Evolutionary conservation across 2,113 vertebrate species (phyloP), one percentile per base, ranked within the genome.

Genomic region (Dunckerocampus dactyliophorus): DNA sequence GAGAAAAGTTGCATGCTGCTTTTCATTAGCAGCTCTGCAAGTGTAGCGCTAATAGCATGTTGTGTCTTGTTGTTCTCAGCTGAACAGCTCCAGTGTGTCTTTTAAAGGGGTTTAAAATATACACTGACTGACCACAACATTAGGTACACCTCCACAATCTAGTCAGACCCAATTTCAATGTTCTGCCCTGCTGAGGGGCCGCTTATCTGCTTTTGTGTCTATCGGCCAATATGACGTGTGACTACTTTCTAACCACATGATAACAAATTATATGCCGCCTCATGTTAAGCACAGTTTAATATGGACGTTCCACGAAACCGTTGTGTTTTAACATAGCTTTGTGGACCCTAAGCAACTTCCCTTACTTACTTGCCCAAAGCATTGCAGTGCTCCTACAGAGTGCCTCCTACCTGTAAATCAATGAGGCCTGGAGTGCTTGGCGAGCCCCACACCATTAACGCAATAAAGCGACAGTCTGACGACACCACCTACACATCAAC

Each of bases 331-430:
- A 28, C n/a, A n/a, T n/a, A n/a, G 72, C 71, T 21, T 75, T 69
- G 70, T 61, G 47, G 71, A 86, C 77, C 77, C 74, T 65, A 71
- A 67, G 79, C 83, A 24, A 74, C 68, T 82, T 55, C n/a, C 67
- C 62, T 76, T 61, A 65, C 57, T 78, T 65, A 63, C 57, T 80
- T 58, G 76, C 75, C 69, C 76, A 82, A 82, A 76, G 74, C 64
- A 56, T 61, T 68, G 73, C 77, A 67, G 63, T 59, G 78, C 72
- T 75, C 68, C 65, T 69, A 67, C 62, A 84, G 77, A 78, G 66
- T 14, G 39, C 65, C 76, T 81, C 72, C 59, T 72, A 56, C 62
- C 74, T 79, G 78, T 85, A 87, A 86, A 87, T 87, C 81, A 82
- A 59, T 63, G 65, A 34, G 42, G 47, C 59, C 69, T 53, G 64